Evolutionary conservation across 2,888 invertebrate genomes (phyloP), one percentile per base, ranked within the genome.

Genomic region (Aleiodes leptofemur): DNA sequence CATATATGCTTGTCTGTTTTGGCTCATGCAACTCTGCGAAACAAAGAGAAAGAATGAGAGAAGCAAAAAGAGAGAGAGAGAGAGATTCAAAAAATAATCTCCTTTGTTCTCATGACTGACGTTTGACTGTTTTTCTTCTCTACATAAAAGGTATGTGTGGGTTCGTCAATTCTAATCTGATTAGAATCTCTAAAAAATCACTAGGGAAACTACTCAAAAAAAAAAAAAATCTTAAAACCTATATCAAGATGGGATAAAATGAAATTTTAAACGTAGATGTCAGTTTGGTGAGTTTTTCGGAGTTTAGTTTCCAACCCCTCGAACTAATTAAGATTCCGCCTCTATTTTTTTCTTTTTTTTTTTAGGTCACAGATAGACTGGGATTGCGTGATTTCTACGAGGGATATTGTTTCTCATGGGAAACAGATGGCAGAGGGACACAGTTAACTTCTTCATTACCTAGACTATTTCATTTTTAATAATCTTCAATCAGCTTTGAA

Each of bases 101-200:
- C 29, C 66, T 72, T 72, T 72, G 72, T 71, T 50, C 57, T 4
- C 43, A 23, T 43, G 38, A 43, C 57, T 71, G 61, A 71, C 59
- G 34, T 71, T 72, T 72, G 53, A 51, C 64, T 55, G 38, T 61
- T 53, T 55, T 55, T 53, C 14, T 23, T 38, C 23, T 48, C 59
- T 51, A 34, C 29, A 43, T 23, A 6, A 34, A 34, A 31, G 61
- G 14, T 53, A 50, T 59, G 23, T 59, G 23, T 53, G 61, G 43
- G 23, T 59, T 13, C 23, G 1, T n/a, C 48, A 56, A 48, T 48
- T 48, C 53, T 53, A 38, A 55, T 55, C 61, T 31, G 70, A 70
- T 64, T 55, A 48, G 55, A 72, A 61, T 61, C 61, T 64, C 38
- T 38, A 38, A 43, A 16, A 59, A 34, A 59, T 64, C 64, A 43